Evolutionary conservation across 2,888 invertebrate species (phyloP), one percentile per base, ranked within the genome.

Genomic region (Eledona agricola): DNA sequence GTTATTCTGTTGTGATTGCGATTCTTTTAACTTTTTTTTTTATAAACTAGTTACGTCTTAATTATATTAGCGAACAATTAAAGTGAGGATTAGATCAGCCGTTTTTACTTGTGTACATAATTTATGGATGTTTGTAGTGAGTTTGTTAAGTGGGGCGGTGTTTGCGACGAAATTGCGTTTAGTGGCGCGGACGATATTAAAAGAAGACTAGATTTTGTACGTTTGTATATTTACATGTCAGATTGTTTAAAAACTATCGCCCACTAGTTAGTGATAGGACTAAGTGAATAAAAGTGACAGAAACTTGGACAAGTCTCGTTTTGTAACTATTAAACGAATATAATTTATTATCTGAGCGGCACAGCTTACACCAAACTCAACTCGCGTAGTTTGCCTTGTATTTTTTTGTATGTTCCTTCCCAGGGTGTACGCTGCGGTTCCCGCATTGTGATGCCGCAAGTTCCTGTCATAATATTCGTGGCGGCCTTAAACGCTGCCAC

Each of bases 401-500:
- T 63, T 54, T 58, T 67, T 10, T 63, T 59, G 10, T 63, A 38
- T 46, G 59, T 60, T 35, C 65, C 63, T 54, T 62, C 62, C 60
- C 64, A 63, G 25, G 65, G 47, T 10, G 58, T 54, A 40, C 62
- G 66, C 46, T 64, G 31, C 5, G 68, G 68, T 49, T 63, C 60
- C 50, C 66, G 51, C 2, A 63, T 63, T 5, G 57, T 52, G 2
- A 62, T 63, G 3, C 65, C 58, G 11, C 58, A 59, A 12, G 64
- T 51, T 22, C 56, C 57, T 4, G 64, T 59, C 26, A 66, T 52
- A 22, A 69, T 56, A 34, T 58, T 61, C 58, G 68, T 69, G 1
- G 64, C 64, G 26, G 63, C 57, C 52, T 70, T 69, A 22, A 64
- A 45, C 1, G 64, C 57, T 12, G 66, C 57, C 20, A 67, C 42